These are phyloP conservation scores for Menura novaehollandiae DNA, from an alignment of 2,113 vertebrate genomes.

Conservation along the genomic window DNA sequence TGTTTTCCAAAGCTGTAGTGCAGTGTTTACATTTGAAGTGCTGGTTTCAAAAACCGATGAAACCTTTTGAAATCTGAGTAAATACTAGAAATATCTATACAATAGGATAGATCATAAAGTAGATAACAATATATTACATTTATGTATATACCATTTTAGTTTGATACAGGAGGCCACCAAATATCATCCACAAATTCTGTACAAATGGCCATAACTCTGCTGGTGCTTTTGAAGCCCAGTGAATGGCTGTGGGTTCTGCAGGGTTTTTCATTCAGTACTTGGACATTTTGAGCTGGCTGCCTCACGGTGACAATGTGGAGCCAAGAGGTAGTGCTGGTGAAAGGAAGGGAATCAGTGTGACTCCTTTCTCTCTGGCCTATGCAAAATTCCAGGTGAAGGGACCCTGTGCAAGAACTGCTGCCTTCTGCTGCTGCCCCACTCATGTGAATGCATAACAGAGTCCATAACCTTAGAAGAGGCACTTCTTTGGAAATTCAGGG, in stretches of 20 bases:
- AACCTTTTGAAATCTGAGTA: not conserved
- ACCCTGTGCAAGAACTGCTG: not conserved
- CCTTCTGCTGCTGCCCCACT: not conserved
- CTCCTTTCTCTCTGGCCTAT: not conserved
- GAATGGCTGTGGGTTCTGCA: not conserved
- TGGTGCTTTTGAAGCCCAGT: not conserved
- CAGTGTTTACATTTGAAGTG: not conserved
- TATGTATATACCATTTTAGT: not conserved
- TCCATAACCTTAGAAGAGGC: not conserved
- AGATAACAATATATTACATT: not conserved
- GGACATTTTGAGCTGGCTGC: not conserved
- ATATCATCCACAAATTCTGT: not conserved
- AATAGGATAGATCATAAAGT: not conserved
- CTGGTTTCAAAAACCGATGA: not conserved
- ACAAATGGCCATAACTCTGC: not conserved
- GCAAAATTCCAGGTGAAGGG: not conserved
- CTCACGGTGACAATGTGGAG: not conserved
- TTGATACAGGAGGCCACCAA: not conserved
- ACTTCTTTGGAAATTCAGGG: not conserved
- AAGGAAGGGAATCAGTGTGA: not conserved
- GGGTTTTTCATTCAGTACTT: not conserved
- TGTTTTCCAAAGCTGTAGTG: not conserved
- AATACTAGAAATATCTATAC: not conserved
- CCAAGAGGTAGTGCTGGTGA: not conserved
- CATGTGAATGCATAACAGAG: rapidly evolving